Evolutionary conservation across 2,113 vertebrate genomes (phyloP).

Genomic region (Pontoporia blainvillei): DNA sequence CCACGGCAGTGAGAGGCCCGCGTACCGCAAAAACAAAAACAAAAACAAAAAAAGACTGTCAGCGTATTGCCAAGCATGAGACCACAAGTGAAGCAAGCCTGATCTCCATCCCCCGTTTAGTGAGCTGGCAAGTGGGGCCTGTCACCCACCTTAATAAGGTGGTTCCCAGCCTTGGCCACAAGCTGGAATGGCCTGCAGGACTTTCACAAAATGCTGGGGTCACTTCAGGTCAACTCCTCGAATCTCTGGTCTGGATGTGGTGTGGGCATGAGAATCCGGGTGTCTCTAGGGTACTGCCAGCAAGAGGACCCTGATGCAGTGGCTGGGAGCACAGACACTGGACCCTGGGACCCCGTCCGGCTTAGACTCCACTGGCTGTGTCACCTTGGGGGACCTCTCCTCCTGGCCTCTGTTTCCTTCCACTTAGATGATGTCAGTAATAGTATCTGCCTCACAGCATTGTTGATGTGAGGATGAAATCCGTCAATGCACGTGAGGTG

Average conservation of each 20-base stretch:
- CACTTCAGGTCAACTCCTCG: not conserved
- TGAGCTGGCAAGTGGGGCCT: not conserved
- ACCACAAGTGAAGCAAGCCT: accelerated
- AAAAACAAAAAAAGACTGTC: no score
- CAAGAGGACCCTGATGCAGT: accelerated
- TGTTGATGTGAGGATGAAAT: accelerated
- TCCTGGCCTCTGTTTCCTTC: accelerated
- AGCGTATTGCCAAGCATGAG: accelerated
- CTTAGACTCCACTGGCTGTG: accelerated
- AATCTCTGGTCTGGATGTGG: no score
- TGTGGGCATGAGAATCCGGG: accelerated
- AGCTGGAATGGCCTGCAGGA: not conserved
- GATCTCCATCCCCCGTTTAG: accelerated
- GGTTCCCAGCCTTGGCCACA: not conserved
- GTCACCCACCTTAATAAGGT: accelerated
- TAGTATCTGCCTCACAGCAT: accelerated
- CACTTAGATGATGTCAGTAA: accelerated
- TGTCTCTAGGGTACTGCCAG: accelerated
- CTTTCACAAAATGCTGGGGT: no score
- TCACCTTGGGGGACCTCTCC: accelerated
- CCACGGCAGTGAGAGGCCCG: no score
- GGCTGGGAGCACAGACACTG: not conserved
- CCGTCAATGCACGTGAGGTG: accelerated
- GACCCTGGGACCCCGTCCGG: accelerated
- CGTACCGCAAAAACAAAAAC: no score